Percentiles rank a stretch among this genome's conserved stretches.
These are phyloP conservation scores for Cebuella pygmaea DNA, from an alignment of 2,797 vertebrate genomes.

Conservation along the genomic window DNA sequence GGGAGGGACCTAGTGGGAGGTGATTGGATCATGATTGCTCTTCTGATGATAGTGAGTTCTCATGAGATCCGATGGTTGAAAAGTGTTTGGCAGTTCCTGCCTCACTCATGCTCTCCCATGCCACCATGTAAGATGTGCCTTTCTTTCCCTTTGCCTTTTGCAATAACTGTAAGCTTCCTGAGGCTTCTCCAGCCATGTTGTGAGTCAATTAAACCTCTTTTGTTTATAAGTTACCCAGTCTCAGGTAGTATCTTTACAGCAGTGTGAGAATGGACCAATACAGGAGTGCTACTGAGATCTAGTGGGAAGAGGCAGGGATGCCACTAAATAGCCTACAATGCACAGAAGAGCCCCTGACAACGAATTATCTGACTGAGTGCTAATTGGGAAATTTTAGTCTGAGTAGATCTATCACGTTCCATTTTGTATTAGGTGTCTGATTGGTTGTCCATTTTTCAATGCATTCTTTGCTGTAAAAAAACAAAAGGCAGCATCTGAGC, in stretches of 20 bases:
- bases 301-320: not conserved
- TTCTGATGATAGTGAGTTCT: not conserved
- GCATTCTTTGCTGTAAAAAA: not conserved
- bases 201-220: not conserved
- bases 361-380: not conserved
- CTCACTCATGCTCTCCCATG: not conserved
- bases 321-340: not conserved
- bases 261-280: not conserved
- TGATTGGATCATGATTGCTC: not conserved
- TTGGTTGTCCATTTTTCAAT: not conserved
- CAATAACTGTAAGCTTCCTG: not conserved
- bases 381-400: not conserved
- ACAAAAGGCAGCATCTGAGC: not conserved
- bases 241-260: not conserved
- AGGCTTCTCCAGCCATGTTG: not conserved
- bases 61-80: not conserved
- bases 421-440: not conserved
- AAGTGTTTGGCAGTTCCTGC: not conserved
- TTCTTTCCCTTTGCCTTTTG: not conserved
- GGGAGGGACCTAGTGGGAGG: not conserved
- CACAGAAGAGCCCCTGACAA: not conserved
- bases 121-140: not conserved
- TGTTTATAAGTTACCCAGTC: not conserved
- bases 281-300: not conserved
- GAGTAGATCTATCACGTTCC: not conserved